A percentile compares a stretch with the other conserved stretches of the same genome.
These are phyloP conservation scores for Ptyas mucosa DNA, from an alignment of 2,113 vertebrate genomes.

Conservation along the genomic window DNA sequence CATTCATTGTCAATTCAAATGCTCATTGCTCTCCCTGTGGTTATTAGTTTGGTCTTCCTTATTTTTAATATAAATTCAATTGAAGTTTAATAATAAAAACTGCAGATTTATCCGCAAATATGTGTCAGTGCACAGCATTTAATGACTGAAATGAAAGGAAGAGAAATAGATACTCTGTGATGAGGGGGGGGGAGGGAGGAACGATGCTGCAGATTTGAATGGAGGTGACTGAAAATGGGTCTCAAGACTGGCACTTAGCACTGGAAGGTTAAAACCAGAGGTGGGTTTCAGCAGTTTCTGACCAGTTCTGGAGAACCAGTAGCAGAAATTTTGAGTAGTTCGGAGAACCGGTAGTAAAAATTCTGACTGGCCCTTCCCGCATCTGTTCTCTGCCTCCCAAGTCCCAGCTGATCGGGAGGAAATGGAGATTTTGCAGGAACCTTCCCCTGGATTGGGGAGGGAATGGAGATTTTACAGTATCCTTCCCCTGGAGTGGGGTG, in stretches of 20 bases:
- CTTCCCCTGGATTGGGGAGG: too few species aligned
- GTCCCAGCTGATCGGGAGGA: too few species aligned
- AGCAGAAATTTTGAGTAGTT: too few species aligned
- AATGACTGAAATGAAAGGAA: neutral
- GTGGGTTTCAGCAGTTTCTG: too few species aligned
- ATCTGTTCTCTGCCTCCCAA: too few species aligned
- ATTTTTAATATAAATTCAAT: neutral
- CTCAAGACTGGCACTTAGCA: neutral
- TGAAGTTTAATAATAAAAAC: neutral
- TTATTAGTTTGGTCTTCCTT: neutral
- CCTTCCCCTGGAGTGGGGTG: too few species aligned
- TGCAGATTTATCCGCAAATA: neutral
- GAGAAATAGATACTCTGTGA: neutral
- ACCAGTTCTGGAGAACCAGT: too few species aligned
- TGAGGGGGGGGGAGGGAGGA: too few species aligned
- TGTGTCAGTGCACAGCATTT: neutral
- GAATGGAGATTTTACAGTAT: too few species aligned
- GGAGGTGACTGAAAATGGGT: neutral
- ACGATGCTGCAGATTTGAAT: neutral
- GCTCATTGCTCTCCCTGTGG: neutral
- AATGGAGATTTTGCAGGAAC: too few species aligned
- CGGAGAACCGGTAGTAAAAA: too few species aligned
- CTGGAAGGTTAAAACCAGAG: neutral
- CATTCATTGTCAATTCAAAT: neutral
- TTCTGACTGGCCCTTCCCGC: too few species aligned